These are phyloP conservation scores for Marisa cornuarietis DNA, from an alignment of 1,140 invertebrate genomes.

Conservation along the genomic window DNA sequence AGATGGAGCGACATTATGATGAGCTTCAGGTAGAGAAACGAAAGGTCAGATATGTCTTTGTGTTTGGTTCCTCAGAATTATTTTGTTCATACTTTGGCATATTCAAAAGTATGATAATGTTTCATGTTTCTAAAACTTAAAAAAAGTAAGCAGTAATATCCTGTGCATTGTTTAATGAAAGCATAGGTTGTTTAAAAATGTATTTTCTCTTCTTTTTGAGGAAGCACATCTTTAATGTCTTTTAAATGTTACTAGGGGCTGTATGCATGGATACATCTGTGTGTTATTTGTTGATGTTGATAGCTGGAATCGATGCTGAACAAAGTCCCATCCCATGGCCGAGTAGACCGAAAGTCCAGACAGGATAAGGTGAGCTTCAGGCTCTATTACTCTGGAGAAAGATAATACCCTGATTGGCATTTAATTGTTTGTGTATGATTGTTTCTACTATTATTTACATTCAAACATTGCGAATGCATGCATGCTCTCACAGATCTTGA, in stretches of 20 bases:
- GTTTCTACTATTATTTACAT: neutral
- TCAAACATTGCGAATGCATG: too few relatives aligned
- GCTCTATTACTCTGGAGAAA: too few relatives aligned
- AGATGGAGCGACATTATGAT: slow-evolving; percentile 50
- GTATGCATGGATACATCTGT: too few relatives aligned
- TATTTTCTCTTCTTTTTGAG: neutral
- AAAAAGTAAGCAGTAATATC: too few relatives aligned
- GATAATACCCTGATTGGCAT: neutral
- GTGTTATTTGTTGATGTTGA: slow-evolving; percentile 9
- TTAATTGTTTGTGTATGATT: neutral
- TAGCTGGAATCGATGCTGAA: slow-evolving; percentile 50
- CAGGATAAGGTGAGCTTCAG: slow-evolving; percentile 37
- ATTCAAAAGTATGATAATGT: neutral
- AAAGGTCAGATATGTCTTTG: slow-evolving; percentile 31
- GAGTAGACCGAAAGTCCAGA: slow-evolving; percentile 38
- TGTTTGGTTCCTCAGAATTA: neutral
- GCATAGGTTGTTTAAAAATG: neutral
- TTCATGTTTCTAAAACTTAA: neutral
- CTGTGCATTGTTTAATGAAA: neutral
- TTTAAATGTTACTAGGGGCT: neutral
- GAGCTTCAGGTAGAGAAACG: slow-evolving; percentile 47
- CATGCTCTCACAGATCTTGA: too few relatives aligned
- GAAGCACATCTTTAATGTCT: neutral
- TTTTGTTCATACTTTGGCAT: neutral
- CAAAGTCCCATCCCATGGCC: slow-evolving; percentile 46